phyloP scores from a whole-genome alignment of 2,797 vertebrate genomes.

The Adrianichthys oophorus region DNA sequence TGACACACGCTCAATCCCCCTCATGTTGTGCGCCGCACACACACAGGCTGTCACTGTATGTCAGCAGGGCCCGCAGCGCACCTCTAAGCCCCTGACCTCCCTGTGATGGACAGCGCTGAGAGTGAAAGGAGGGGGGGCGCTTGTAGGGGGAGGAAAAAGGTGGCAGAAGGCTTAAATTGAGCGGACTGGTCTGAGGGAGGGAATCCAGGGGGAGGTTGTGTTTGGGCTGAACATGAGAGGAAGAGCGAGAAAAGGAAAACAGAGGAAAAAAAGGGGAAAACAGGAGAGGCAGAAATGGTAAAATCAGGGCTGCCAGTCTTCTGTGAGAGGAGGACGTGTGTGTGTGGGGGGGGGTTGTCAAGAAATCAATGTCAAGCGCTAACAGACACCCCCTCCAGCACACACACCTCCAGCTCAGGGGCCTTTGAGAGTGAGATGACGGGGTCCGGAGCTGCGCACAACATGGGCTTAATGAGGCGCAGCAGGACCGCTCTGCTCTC shows the following conservation, averaged over 20 bases:
- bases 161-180: slow-evolving; percentile 49
- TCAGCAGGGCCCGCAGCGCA: slow-evolving; percentile 16
- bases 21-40: slow-evolving; percentile 19
- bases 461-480: slow-evolving; percentile 80
- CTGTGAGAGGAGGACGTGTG: slow-evolving; percentile 39
- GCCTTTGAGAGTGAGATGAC: slow-evolving; percentile 62
- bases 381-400: slow-evolving; percentile 29
- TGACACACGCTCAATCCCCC: slow-evolving; percentile 65
- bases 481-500: slow-evolving; percentile 64
- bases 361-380: slow-evolving; percentile 73
- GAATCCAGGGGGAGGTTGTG: slow-evolving; percentile 22
- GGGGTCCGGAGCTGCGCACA: slow-evolving; percentile 70
- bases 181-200: slow-evolving; percentile 38
- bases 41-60: slow-evolving; percentile 21
- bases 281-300: slow-evolving; percentile 57
- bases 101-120: slow-evolving; percentile 51
- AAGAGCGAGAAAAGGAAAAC: slow-evolving; percentile 6
- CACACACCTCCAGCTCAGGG: slow-evolving; percentile 24
- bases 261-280: slow-evolving; percentile 17
- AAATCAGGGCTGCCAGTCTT: slow-evolving; percentile 63
- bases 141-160: slow-evolving; percentile 11
- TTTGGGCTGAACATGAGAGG: slow-evolving; percentile 25
- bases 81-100: slow-evolving; percentile 19
- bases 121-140: slow-evolving; percentile 37
- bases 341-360: slow-evolving; percentile 57